Evolutionary conservation across 1,140 invertebrate genomes (phyloP), one percentile per base, ranked within the genome.

Genomic region (Orius insidiosus): DNA sequence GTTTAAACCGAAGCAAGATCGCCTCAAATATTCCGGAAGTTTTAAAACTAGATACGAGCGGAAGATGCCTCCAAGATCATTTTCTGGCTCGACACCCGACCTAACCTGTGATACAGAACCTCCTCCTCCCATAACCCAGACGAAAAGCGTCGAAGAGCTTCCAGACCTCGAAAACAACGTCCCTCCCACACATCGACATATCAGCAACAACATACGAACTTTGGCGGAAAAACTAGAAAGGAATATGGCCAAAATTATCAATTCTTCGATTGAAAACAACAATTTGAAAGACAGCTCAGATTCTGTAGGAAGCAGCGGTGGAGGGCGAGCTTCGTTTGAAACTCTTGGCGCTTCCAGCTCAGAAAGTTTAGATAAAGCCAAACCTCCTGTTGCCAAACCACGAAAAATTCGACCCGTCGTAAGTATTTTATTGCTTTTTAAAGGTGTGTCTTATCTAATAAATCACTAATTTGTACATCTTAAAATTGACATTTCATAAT

Each of bases 11-110:
- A 45, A 50, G 42, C 39, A 47, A 18, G 34, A 24, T 38, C 16
- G 52, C 40, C 37, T 63, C 6, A 48, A 50, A 15, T 59, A 62
- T 45, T 54, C 54, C 9, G 59, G 60, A 9, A 63, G 61, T 45
- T 63, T 63, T 35, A 63, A 63, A 53, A 59, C 56, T 8, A 54
- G 56, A 45, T 53, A 54, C 42, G 56, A 57, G 45, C 37, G 55
- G 30, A 54, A 56, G 16, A 24, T 50, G 8, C 45, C 39, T 13
- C 33, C 14, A 2, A 39, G 48, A 19, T 35, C 16, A 5, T 18
- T 39, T 30, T 34, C 35, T 5, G 48, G 48, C 6, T 37, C 32
- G n/a, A 44, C 33, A 3, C 48, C 48, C 13, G 48, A 49, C 37
- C 41, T 49, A 18, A 39, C 42, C 9, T 18, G 16, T 18, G 38